Conservation (phyloP, 2,888 invertebrate species). For the Orgyia antiqua region DNA sequence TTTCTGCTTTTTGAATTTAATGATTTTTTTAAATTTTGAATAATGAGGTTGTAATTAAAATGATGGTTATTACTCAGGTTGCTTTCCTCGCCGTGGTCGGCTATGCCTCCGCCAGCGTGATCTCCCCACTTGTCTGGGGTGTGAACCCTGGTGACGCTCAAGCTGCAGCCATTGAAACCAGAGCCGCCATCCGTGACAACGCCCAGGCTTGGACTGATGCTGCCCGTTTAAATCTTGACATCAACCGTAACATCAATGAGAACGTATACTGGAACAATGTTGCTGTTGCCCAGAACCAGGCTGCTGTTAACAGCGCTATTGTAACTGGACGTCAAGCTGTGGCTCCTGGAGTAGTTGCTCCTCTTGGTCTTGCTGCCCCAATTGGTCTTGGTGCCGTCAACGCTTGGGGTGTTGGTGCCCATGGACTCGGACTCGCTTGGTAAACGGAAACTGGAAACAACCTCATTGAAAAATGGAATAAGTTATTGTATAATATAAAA, state of each 20-base stretch:
- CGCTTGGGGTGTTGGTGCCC: no score
- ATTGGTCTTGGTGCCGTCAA: not conserved
- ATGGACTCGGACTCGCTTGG: no score
- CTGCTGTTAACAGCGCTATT: not conserved
- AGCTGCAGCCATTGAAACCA: not conserved
- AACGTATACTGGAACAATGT: not conserved
- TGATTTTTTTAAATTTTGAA: no score
- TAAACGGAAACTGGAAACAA: no score
- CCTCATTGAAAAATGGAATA: no score
- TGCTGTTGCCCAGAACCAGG: not conserved
- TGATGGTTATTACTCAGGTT: no score
- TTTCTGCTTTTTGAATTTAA: no score
- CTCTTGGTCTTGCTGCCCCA: no score
- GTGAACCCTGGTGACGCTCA: not conserved
- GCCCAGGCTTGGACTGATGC: not conserved
- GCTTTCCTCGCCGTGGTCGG: slow-evolving; percentile 1
- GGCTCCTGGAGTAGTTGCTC: no score
- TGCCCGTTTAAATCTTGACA: not conserved
- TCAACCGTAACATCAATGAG: not conserved
- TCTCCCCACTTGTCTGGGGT: not conserved
- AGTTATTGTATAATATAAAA: no score
- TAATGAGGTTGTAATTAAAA: no score
- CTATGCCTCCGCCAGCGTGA: slow-evolving; percentile 1
- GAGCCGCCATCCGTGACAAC: not conserved
- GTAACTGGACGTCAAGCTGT: not conserved